A percentile compares a stretch with the other conserved stretches of the same genome.
These are phyloP conservation scores for Virgularia gustaviana DNA, from an alignment of 92 coral and sea anemone genomes.

Conservation along the genomic window DNA sequence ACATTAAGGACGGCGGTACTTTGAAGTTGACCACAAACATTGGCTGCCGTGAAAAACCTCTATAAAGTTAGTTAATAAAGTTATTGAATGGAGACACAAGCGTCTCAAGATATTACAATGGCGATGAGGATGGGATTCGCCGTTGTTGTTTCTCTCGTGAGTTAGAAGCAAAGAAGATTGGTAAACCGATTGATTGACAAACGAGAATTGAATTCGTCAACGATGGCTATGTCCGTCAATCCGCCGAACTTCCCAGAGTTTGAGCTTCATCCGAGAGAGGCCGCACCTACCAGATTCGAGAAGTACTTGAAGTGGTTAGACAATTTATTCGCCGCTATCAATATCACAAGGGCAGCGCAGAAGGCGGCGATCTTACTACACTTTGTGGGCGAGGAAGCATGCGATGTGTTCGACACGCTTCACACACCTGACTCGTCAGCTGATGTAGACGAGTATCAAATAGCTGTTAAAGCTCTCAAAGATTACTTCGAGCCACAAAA, in stretches of 20 bases:
- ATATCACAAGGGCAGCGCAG: conserved; percentile 49
- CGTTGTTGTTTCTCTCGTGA: too few species aligned
- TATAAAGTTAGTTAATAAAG: too few species aligned
- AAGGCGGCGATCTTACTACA: conserved; percentile 50
- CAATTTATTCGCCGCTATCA: conserved; percentile 54
- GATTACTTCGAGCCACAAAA: conserved; percentile 51
- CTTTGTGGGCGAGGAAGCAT: conserved; percentile 54
- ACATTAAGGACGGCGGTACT: too few species aligned
- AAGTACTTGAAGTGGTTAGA: conserved; percentile 49
- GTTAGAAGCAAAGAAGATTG: too few species aligned
- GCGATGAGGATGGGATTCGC: too few species aligned
- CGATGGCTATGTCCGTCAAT: conserved; percentile 23
- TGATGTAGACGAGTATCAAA: conserved; percentile 44
- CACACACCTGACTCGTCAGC: conserved; percentile 46
- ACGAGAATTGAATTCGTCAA: too few species aligned
- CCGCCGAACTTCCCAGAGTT: conserved; percentile 58
- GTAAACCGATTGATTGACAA: too few species aligned
- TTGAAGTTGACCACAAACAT: too few species aligned
- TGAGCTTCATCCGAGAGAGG: conserved; percentile 47
- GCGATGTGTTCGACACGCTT: conserved; percentile 51
- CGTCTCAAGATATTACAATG: too few species aligned
- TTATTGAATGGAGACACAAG: too few species aligned
- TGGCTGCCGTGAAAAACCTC: too few species aligned
- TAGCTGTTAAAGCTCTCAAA: conserved; percentile 43
- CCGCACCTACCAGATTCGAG: conserved; percentile 49